Percentiles rank a stretch among this genome's conserved stretches.
Conservation (phyloP, 2,888 invertebrate genomes). For the Synanthedon myopaeformis region DNA sequence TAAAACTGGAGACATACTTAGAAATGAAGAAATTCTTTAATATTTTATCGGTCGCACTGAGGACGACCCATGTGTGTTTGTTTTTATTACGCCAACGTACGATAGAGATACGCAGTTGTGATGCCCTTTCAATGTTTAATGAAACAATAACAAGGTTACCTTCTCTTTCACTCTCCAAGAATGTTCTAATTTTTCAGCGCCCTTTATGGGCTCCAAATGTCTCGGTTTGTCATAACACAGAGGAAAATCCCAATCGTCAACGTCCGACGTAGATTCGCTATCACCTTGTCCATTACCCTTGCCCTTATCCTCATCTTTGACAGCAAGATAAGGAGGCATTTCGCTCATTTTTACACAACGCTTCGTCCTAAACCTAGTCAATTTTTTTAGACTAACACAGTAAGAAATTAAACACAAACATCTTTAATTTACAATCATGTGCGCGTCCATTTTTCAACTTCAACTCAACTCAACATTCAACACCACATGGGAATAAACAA, state of each 20-base stretch:
- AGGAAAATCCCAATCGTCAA: constrained; percentile 77
- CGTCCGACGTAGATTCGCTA: constrained; percentile 51
- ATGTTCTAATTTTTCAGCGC: constrained; percentile 77
- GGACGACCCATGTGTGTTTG: constrained; percentile 50
- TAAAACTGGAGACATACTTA: too few species aligned
- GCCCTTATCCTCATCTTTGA: constrained; percentile 58
- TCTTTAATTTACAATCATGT: constrained; percentile 55
- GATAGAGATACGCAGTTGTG: constrained; percentile 27
- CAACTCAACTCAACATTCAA: constrained; percentile 8
- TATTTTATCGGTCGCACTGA: background rate
- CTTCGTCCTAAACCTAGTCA: constrained; percentile 27
- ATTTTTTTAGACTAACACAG: constrained; percentile 31
- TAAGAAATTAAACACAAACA: constrained; percentile 35
- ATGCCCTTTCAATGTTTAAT: constrained; percentile 3
- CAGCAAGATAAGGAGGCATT: constrained; percentile 64
- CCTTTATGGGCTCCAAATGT: constrained; percentile 57
- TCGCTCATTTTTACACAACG: constrained; percentile 62
- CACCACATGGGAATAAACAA: constrained; percentile 64
- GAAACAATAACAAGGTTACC: constrained; percentile 52
- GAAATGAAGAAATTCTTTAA: too few species aligned
- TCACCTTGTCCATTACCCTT: constrained; percentile 51
- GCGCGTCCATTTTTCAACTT: constrained; percentile 58
- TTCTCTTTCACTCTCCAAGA: constrained; percentile 95
- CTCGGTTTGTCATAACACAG: constrained; percentile 80
- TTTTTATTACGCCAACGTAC: constrained; percentile 28